A percentile compares a stretch with the other conserved stretches of the same genome.
Evolutionary conservation across 2,888 invertebrate genomes (phyloP).

Genomic region (Tetanocera ferruginea): DNA sequence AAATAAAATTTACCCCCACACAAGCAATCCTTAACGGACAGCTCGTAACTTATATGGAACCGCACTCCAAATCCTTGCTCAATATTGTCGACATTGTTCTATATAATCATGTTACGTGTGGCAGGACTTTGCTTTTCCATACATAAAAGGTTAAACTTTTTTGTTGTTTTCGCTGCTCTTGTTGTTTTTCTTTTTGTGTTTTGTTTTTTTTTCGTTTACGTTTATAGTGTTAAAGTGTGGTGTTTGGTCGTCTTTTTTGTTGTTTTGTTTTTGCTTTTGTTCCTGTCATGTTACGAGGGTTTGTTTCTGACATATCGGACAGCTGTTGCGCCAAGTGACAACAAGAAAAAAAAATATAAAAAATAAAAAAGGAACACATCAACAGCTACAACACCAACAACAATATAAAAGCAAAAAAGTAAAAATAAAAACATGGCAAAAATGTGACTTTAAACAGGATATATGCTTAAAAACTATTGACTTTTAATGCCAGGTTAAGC

Average conservation of each 20-base stretch:
- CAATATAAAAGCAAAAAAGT: background rate
- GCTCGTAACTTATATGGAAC: background rate
- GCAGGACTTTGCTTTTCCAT: background rate
- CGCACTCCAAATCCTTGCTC: background rate
- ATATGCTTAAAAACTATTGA: slow-evolving; percentile 22
- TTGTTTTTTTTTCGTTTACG: too few species aligned
- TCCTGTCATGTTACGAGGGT: slow-evolving; percentile 20
- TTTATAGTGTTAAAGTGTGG: too few species aligned
- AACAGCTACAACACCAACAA: background rate
- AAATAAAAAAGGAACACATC: background rate
- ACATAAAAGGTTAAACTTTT: background rate
- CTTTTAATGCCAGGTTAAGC: slow-evolving; percentile 16
- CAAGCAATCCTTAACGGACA: background rate
- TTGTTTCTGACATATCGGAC: slow-evolving; percentile 20
- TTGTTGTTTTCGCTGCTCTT: slow-evolving; percentile 1
- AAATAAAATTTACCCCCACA: background rate
- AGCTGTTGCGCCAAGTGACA: slow-evolving; percentile 5
- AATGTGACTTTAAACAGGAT: slow-evolving; percentile 20
- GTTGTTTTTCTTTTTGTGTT: too few species aligned
- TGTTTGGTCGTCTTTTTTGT: background rate
- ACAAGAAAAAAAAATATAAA: too few species aligned
- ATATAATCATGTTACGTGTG: slow-evolving; percentile 17
- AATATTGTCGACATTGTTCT: background rate
- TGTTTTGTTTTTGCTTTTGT: background rate
- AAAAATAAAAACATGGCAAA: background rate